These are phyloP conservation scores for Scleropages formosus DNA, from an alignment of 2,797 vertebrate species.

Conservation along the genomic window DNA sequence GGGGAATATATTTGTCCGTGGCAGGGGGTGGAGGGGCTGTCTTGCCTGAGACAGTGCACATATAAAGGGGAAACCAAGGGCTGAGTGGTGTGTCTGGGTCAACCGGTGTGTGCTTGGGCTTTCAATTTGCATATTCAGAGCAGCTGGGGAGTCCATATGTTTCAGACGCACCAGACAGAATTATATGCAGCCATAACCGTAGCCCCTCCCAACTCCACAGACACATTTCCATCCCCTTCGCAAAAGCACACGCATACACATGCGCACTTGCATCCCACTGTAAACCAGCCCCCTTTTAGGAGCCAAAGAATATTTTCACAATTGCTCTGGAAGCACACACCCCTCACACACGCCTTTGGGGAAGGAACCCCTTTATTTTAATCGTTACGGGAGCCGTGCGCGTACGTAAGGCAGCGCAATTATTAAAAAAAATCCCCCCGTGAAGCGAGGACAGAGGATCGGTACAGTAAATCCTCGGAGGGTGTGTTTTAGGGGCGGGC, in stretches of 20 bases:
- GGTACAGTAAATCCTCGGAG: slow-evolving; percentile 53
- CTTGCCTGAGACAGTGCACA: slow-evolving; percentile 42
- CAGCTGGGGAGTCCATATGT: slow-evolving; percentile 58
- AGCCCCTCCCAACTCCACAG: slow-evolving; percentile 4
- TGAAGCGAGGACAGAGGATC: slow-evolving; percentile 44
- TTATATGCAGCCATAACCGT: slow-evolving; percentile 45
- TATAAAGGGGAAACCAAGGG: slow-evolving; percentile 40
- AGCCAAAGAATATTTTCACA: slow-evolving; percentile 30
- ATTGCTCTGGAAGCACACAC: slow-evolving; percentile 35
- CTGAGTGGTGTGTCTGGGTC: slow-evolving; percentile 46
- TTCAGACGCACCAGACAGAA: slow-evolving; percentile 48
- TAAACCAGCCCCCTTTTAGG: slow-evolving; percentile 42
- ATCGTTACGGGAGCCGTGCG: slow-evolving; percentile 60
- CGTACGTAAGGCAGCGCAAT: slow-evolving; percentile 56
- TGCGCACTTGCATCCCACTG: slow-evolving; percentile 34
- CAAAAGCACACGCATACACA: slow-evolving; percentile 37
- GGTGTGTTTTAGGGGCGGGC: slow-evolving; percentile 26
- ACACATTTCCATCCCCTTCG: slow-evolving; percentile 29
- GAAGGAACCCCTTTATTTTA: slow-evolving; percentile 68
- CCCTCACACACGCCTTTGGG: slow-evolving; percentile 34
- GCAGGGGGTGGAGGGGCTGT: slow-evolving; percentile 18
- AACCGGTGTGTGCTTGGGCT: slow-evolving; percentile 30
- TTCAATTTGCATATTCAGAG: slow-evolving; percentile 63
- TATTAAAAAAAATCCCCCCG: slow-evolving; percentile 68
- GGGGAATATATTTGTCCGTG: slow-evolving; percentile 17